These are phyloP conservation scores for Conus ventricosus DNA, from an alignment of 1,140 invertebrate species.

Conservation along the genomic window DNA sequence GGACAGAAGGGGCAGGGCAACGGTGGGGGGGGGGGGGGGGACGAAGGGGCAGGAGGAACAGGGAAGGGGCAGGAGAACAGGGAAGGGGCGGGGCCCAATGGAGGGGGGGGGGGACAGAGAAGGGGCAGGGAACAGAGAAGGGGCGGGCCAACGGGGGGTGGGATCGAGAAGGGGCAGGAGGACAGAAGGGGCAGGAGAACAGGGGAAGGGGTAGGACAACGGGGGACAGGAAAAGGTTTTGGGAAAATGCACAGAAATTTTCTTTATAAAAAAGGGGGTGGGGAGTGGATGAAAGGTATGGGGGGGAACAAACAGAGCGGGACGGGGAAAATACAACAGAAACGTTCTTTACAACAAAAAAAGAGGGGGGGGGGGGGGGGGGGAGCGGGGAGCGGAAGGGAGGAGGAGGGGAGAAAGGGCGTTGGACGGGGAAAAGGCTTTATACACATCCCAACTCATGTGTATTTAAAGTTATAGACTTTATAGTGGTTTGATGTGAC, in stretches of 20 bases:
- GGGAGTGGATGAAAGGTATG: too few species aligned
- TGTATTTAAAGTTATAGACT: too few species aligned
- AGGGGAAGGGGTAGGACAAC: neutral
- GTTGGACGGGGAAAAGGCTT: neutral
- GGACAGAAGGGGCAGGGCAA: neutral
- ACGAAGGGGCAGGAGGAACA: neutral
- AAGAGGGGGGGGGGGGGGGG: too few species aligned
- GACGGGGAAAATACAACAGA: too few species aligned
- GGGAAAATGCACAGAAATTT: too few species aligned
- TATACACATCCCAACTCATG: too few species aligned
- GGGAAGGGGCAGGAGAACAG: too few species aligned
- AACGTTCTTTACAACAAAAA: too few species aligned
- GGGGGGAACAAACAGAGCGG: too few species aligned
- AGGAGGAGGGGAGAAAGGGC: neutral
- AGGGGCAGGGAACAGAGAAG: neutral
- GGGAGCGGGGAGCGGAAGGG: neutral
- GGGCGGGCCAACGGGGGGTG: neutral
- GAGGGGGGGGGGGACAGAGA: neutral
- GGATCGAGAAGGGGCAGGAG: neutral
- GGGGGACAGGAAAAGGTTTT: neutral
- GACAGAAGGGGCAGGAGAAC: too few species aligned
- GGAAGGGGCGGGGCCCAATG: neutral
- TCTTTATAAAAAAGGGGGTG: too few species aligned
- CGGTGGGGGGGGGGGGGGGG: neutral
- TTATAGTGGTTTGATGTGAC: too few species aligned